phyloP scores from a whole-genome alignment of 2,888 invertebrate species.

The Penaeus monodon region DNA sequence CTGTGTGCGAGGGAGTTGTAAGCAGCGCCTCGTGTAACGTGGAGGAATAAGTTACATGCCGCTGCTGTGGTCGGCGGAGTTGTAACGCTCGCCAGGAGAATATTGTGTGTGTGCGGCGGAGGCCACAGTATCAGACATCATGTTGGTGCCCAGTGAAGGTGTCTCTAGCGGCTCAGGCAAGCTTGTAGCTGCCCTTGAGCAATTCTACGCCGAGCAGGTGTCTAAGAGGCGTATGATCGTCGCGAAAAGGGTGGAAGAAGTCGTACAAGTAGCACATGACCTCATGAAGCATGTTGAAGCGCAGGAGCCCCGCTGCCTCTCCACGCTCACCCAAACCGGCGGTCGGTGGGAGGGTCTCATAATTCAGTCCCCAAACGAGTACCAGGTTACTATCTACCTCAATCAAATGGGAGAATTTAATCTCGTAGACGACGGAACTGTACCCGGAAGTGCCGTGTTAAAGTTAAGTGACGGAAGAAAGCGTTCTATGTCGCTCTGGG shows the following conservation, averaged over 20 bases:
- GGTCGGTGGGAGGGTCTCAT: constrained; percentile 92
- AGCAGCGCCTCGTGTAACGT: constrained; percentile 41
- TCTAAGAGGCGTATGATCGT: constrained; percentile 87
- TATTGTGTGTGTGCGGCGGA: constrained; percentile 44
- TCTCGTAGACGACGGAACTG: constrained; percentile 94
- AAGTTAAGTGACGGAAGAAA: constrained; percentile 95
- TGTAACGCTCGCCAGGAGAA: constrained; percentile 28
- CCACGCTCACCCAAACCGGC: constrained; percentile 88
- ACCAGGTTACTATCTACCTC: constrained; percentile 92
- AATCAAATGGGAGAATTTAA: constrained; percentile 98
- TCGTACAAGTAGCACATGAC: constrained; percentile 92
- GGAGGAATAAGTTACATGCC: constrained; percentile 26
- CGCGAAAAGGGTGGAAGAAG: constrained; percentile 88
- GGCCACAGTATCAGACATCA: constrained; percentile 26
- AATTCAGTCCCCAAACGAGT: constrained; percentile 91
- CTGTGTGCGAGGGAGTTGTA: constrained; percentile 64
- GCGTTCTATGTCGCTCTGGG: constrained; percentile 97
- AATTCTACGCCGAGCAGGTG: constrained; percentile 91
- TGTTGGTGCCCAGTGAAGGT: constrained; percentile 65
- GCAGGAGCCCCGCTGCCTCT: constrained; percentile 93
- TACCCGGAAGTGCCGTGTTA: constrained; percentile 92
- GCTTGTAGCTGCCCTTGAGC: constrained; percentile 77
- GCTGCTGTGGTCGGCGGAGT: constrained; percentile 32
- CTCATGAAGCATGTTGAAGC: constrained; percentile 94
- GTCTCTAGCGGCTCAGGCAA: constrained; percentile 59